These are phyloP conservation scores for Ladona fulva DNA, from an alignment of 1,140 invertebrate species.

Conservation along the genomic window DNA sequence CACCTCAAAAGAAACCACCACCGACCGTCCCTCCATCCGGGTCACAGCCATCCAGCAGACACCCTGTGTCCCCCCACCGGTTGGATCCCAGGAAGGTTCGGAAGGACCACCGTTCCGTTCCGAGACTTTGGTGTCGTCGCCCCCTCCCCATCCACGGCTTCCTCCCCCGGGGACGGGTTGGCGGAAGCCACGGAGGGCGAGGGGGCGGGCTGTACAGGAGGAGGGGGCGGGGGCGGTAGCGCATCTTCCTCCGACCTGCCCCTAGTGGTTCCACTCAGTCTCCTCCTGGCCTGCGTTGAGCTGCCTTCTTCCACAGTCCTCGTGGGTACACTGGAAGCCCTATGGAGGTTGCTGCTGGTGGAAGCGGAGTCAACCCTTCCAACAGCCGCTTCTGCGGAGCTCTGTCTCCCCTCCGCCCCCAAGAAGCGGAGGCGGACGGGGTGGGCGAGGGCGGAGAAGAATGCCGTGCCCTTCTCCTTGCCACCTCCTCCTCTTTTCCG, in stretches of 20 bases:
- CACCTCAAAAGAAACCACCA: neutral
- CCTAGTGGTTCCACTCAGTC: conserved; percentile 13
- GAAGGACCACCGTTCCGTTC: conserved; percentile 41
- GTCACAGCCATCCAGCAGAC: conserved; percentile 51
- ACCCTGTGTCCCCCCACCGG: conserved; percentile 51
- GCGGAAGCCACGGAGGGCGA: conserved; percentile 20
- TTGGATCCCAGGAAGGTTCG: conserved; percentile 50
- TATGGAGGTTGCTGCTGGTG: conserved; percentile 33
- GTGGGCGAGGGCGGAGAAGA: neutral
- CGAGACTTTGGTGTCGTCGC: conserved; percentile 29
- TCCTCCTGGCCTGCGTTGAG: conserved; percentile 7
- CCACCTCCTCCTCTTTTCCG: neutral
- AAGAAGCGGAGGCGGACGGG: neutral
- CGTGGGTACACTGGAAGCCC: conserved; percentile 51
- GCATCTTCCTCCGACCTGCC: conserved; percentile 40
- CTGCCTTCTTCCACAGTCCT: conserved; percentile 27
- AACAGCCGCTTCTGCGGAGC: neutral
- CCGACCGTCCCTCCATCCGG: neutral
- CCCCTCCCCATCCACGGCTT: conserved; percentile 18
- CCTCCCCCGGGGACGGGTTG: conserved; percentile 15
- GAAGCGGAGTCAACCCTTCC: neutral
- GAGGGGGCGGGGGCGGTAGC: neutral
- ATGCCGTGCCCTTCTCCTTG: conserved; percentile 22
- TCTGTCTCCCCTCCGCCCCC: conserved; percentile 15
- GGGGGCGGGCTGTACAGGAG: neutral